Conservation (phyloP, 2,797 vertebrate species). For the Cyprinella venusta region DNA sequence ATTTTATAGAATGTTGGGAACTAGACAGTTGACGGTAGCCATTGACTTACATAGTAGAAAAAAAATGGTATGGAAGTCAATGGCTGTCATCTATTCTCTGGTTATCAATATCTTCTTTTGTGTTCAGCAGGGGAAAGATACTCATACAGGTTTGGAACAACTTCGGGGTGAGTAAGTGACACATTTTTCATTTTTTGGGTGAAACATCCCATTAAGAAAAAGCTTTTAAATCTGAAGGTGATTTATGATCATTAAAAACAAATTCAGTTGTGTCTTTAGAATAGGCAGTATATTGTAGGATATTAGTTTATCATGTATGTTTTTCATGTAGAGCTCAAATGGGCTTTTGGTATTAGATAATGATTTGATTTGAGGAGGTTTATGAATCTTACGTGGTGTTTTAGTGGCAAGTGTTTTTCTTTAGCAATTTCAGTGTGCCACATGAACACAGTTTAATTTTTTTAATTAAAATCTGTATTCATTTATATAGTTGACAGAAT, state of each 20-base stretch:
- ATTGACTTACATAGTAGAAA: too few species aligned
- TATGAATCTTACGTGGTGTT: neutral
- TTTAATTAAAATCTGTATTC: neutral
- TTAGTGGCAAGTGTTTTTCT: neutral
- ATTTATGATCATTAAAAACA: neutral
- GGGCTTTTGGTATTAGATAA: neutral
- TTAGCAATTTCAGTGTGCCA: neutral
- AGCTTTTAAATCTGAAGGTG: neutral
- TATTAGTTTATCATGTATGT: neutral
- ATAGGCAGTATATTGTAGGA: neutral
- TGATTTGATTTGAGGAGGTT: neutral
- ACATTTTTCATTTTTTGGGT: too few species aligned
- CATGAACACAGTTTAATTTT: neutral
- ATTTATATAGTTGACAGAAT: neutral
- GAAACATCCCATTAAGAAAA: neutral
- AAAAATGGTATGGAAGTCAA: too few species aligned
- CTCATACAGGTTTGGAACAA: too few species aligned
- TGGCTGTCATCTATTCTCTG: too few species aligned
- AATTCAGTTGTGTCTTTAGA: neutral
- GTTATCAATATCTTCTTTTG: too few species aligned
- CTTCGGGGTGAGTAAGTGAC: too few species aligned
- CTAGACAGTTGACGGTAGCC: too few species aligned
- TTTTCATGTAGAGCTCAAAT: neutral
- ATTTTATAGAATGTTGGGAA: too few species aligned
- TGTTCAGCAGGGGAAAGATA: too few species aligned